Conservation (phyloP, 2,888 invertebrate genomes). For the Cremastinae sp. region DNA sequence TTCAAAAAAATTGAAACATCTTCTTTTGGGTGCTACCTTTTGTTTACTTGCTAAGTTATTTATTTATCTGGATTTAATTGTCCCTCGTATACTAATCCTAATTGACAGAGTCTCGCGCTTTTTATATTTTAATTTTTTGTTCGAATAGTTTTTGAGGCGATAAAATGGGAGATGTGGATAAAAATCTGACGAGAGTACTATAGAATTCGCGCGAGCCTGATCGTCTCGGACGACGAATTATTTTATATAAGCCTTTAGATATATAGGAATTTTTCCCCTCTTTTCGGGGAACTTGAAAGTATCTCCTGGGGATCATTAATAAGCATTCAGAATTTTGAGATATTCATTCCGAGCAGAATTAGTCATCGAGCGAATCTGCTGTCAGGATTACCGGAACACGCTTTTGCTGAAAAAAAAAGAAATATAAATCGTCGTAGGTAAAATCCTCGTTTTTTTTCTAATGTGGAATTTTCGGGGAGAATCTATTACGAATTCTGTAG, state of each 20-base stretch:
- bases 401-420: not conserved
- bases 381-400: not conserved
- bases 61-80: too few relatives aligned
- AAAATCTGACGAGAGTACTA: too few relatives aligned
- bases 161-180: too few relatives aligned
- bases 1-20: too few relatives aligned
- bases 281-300: slow-evolving; percentile 18
- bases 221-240: not conserved
- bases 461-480: not conserved
- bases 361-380: slow-evolving; percentile 20
- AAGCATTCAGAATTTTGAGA: slow-evolving; percentile 19
- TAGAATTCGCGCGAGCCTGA: not conserved
- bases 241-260: not conserved
- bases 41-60: too few relatives aligned
- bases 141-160: too few relatives aligned
- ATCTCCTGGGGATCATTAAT: not conserved
- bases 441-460: not conserved
- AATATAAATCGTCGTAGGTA: not conserved
- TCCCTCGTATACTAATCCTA: too few relatives aligned
- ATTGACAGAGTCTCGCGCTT: too few relatives aligned
- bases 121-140: too few relatives aligned
- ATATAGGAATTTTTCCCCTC: not conserved
- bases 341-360: slow-evolving; percentile 13
- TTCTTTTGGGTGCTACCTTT: too few relatives aligned
- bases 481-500: slow-evolving; percentile 16